Evolutionary conservation across 2,113 vertebrate species (phyloP).

Genomic region (Petaurus breviceps): DNA sequence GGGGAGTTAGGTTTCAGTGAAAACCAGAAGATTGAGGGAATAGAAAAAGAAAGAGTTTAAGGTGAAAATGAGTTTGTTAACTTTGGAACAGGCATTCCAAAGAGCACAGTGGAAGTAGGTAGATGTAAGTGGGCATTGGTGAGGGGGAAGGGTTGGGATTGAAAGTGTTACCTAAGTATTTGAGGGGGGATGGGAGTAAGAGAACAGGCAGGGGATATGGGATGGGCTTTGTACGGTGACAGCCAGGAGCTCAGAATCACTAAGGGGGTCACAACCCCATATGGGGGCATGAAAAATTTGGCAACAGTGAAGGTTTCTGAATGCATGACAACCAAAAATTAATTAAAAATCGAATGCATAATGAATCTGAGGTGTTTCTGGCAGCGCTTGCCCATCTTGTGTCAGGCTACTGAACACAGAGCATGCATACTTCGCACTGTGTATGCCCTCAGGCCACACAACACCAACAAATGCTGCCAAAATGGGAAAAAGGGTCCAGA

Average conservation of each 20-base stretch:
- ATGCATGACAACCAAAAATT: too few species aligned
- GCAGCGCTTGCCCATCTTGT: too few species aligned
- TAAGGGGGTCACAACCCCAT: neutral
- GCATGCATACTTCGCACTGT: too few species aligned
- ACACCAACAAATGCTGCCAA: too few species aligned
- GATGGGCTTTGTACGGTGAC: neutral
- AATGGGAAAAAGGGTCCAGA: too few species aligned
- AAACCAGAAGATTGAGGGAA: neutral
- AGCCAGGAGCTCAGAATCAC: neutral
- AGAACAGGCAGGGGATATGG: neutral
- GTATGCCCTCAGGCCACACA: too few species aligned
- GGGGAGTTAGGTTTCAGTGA: neutral
- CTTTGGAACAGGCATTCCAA: neutral
- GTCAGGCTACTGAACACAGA: too few species aligned
- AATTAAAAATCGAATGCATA: too few species aligned
- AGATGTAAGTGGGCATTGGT: neutral
- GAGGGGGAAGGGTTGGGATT: neutral
- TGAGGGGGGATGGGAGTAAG: neutral
- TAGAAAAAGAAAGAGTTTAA: neutral
- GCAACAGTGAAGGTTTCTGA: too few species aligned
- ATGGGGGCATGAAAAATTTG: too few species aligned
- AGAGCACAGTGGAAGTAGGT: neutral
- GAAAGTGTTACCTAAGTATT: neutral
- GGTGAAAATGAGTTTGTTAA: neutral
- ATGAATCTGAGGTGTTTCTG: too few species aligned